Percentiles rank a stretch among this genome's conserved stretches.
Evolutionary conservation across 2,113 vertebrate species (phyloP).

Genomic region (Murina feae): DNA sequence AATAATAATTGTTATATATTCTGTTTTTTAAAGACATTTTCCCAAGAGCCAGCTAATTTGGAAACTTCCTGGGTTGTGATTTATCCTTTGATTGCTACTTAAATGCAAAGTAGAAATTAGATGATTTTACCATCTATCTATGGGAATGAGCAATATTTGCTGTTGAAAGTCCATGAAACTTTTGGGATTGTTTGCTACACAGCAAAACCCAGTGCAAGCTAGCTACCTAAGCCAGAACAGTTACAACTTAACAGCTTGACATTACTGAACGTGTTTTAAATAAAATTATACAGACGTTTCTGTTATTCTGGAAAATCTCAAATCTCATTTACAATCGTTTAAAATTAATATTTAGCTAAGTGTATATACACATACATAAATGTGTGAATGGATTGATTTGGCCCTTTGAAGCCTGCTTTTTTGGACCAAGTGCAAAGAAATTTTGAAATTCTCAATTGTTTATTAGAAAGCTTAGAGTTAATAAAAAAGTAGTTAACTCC

Average conservation of each 20-base stretch:
- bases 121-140: background rate
- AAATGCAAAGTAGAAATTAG: background rate
- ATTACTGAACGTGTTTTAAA: background rate
- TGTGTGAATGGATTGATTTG: background rate
- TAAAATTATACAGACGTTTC: background rate
- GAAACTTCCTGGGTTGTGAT: background rate
- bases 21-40: background rate
- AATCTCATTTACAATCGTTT: constrained; percentile 36
- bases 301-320: background rate
- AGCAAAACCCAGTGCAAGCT: background rate
- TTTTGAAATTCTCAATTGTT: background rate
- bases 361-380: background rate
- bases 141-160: background rate
- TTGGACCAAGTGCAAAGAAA: background rate
- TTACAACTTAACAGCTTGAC: background rate
- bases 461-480: background rate
- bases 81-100: background rate
- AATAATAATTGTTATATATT: background rate
- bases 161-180: background rate
- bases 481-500: background rate
- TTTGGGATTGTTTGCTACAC: background rate
- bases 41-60: background rate
- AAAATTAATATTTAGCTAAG: constrained; percentile 41
- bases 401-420: background rate
- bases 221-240: background rate